A percentile compares a stretch with the other conserved stretches of the same genome.
phyloP scores from a whole-genome alignment of 2,113 vertebrate species.

The Panthera tigris region DNA sequence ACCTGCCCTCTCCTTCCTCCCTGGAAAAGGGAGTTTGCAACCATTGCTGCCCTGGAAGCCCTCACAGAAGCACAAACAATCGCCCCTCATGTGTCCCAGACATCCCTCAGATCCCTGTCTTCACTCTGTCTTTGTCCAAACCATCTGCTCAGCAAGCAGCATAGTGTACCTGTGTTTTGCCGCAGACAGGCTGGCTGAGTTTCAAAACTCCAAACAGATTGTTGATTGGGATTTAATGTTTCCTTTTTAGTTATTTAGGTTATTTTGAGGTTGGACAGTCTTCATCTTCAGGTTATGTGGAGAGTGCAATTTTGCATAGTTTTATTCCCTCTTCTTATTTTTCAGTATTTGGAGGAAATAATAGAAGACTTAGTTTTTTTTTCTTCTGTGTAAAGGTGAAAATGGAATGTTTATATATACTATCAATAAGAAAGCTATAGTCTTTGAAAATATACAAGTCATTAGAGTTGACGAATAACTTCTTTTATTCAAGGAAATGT shows the following conservation, averaged over 20 bases:
- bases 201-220: background rate
- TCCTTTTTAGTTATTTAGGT: background rate
- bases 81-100: background rate
- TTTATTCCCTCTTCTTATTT: background rate
- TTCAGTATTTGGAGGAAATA: background rate
- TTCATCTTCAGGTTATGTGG: background rate
- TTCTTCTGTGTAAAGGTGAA: background rate
- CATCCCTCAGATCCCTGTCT: background rate
- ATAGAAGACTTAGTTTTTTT: background rate
- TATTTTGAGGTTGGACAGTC: background rate
- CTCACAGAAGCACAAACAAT: background rate
- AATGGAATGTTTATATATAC: background rate
- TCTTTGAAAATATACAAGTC: background rate
- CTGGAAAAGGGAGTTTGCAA: background rate
- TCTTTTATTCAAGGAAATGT: background rate
- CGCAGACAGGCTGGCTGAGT: background rate
- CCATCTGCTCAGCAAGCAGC: background rate
- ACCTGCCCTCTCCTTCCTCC: background rate
- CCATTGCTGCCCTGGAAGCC: background rate
- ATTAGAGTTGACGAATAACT: background rate
- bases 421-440: background rate
- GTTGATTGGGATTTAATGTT: background rate
- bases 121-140: background rate
- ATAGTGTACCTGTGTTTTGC: background rate
- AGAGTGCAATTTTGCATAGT: background rate